Evolutionary conservation across 2,888 invertebrate genomes (phyloP).

Genomic region (Polymixis lichenea): DNA sequence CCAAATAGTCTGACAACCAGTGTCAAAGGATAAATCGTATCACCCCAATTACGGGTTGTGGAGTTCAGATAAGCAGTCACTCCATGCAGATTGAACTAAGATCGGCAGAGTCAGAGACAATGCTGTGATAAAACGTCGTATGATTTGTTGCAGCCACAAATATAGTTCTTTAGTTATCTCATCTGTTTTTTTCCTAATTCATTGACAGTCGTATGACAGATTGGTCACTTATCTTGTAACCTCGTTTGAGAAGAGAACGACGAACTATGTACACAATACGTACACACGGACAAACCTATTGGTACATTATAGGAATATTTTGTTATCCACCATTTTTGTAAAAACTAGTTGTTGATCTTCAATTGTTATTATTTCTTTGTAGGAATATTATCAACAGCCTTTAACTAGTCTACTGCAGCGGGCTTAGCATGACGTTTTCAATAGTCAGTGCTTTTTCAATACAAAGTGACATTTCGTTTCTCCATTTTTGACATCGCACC

Average conservation of each 20-base stretch:
- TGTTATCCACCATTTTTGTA: background rate
- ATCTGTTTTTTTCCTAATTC: slow-evolving; percentile 55
- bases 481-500: too few species aligned
- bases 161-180: slow-evolving; percentile 31
- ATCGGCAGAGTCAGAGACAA: background rate
- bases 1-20: accelerated
- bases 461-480: too few species aligned
- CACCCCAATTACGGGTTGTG: too few species aligned
- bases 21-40: too few species aligned
- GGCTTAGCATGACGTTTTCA: too few species aligned
- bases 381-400: background rate
- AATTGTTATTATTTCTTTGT: background rate
- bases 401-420: too few species aligned
- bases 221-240: slow-evolving; percentile 51
- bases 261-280: slow-evolving; percentile 1
- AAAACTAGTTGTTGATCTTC: background rate
- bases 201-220: slow-evolving; percentile 61
- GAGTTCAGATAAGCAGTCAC: too few species aligned
- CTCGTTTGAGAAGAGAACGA: slow-evolving; percentile 29
- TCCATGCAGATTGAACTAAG: too few species aligned
- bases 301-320: background rate
- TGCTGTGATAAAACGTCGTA: background rate
- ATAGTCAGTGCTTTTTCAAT: too few species aligned
- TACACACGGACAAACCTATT: background rate
- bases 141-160: slow-evolving; percentile 12